Evolutionary conservation across 2,888 invertebrate genomes (phyloP), one percentile per base, ranked within the genome.

Genomic region (Meganola albula): DNA sequence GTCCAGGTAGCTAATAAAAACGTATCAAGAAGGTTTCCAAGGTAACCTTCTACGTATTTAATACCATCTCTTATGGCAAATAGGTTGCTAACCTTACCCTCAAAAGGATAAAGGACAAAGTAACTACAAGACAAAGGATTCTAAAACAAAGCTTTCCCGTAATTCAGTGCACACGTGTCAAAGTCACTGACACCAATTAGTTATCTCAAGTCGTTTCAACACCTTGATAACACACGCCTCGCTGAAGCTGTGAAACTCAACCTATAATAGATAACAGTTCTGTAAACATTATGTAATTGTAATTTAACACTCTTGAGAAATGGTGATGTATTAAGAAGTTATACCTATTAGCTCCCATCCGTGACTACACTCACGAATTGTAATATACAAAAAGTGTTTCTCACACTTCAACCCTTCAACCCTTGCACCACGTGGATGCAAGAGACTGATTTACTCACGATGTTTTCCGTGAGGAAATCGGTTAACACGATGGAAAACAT

Each of bases 121-220:
- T n/a, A n/a, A n/a, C n/a, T n/a, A n/a, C n/a, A n/a, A n/a, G n/a
- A 30, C 22, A 13, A 30, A 24, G 12, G 11, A 11, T 12, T 6
- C n/a, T 4, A 10, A n/a, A 10, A 25, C 25, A 25, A 13, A 25
- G 25, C 4, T 9, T 21, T 13, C 5, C 8, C 11, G 7, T 20
- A 20, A 20, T 20, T 20, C n/a, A 20, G n/a, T 7, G 7, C 25
- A 21, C 54, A 44, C 51, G 42, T 44, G 55, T 34, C 35, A 34
- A 36, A 41, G 50, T 55, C 53, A 42, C 50, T 56, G 54, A 56
- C 54, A 48, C 53, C 32, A 33, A 42, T 46, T 46, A 35, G 40
- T 50, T 50, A 43, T 22, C 31, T 32, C 46, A 46, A 25, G 44
- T 37, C 31, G 46, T 56, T 53, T 51, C 51, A 40, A 40, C 43